Conservation (phyloP, 1,140 invertebrate genomes). For the Sarcophaga peregrina region DNA sequence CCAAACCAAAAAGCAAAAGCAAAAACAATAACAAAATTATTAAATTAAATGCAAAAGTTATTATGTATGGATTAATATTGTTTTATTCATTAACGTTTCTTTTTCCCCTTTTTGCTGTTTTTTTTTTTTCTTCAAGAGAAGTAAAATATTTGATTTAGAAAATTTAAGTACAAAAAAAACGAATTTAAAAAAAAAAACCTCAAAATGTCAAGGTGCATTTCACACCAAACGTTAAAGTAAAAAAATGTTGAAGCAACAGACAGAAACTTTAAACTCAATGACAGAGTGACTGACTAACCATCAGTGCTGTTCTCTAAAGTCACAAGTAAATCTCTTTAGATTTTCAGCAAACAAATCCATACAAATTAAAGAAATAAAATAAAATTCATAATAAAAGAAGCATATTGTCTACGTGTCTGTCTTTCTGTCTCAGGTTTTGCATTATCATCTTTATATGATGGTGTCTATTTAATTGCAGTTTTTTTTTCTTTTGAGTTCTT, state of each 20-base stretch:
- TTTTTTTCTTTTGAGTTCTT: neutral
- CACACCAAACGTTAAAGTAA: conserved; percentile 49
- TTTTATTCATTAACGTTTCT: neutral
- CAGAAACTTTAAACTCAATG: conserved; percentile 12
- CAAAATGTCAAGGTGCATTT: conserved; percentile 65
- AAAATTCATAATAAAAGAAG: too few relatives aligned
- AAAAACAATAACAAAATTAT: neutral
- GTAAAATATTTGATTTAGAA: conserved; percentile 43
- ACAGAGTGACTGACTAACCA: neutral
- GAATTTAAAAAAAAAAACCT: conserved; percentile 45
- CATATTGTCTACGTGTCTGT: neutral
- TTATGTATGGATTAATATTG: neutral
- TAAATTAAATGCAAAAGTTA: conserved; percentile 3
- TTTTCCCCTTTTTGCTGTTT: neutral
- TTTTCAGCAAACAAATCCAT: neutral
- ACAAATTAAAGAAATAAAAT: neutral
- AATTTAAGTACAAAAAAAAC: conserved; percentile 47
- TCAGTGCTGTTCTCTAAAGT: neutral
- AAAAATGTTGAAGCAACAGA: neutral
- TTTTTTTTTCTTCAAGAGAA: conserved; percentile 5
- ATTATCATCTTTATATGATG: neutral
- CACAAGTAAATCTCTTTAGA: conserved; percentile 1
- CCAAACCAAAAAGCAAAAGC: neutral
- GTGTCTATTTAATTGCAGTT: conserved; percentile 11
- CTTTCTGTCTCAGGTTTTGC: neutral